Conservation (phyloP, 2,888 invertebrate genomes). For the Argyresthia goedartella region DNA sequence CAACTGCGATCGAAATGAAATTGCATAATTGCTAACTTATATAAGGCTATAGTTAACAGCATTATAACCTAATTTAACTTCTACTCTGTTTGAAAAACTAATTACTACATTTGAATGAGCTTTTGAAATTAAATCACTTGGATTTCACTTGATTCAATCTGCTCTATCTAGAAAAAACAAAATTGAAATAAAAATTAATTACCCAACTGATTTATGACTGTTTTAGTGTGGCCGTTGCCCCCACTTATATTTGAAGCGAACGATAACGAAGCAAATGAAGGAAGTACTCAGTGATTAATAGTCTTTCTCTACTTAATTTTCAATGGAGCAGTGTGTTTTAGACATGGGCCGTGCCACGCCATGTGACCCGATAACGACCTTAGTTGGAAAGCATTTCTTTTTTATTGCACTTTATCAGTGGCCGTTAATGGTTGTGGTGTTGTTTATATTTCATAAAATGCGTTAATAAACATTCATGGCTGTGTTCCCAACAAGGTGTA, state of each 20-base stretch:
- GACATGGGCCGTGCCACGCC: neutral
- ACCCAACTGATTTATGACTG: conserved; percentile 37
- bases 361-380: neutral
- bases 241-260: conserved; percentile 25
- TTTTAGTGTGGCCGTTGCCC: conserved; percentile 39
- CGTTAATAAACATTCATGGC: no score
- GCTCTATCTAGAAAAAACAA: neutral
- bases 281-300: conserved; percentile 32
- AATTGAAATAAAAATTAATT: conserved; percentile 20
- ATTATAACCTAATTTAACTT: no score
- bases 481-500: no score
- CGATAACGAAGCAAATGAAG: conserved; percentile 52
- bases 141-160: conserved; percentile 1
- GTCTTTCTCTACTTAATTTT: conserved; percentile 27
- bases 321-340: conserved; percentile 27
- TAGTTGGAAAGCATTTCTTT: neutral
- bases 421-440: no score
- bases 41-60: no score
- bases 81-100: no score
- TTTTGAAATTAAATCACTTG: no score
- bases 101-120: no score
- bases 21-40: no score
- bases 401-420: neutral
- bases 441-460: no score
- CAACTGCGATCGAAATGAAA: no score